Percentiles rank a stretch among this genome's conserved stretches.
These are phyloP conservation scores for Strigamia maritima DNA, from an alignment of 2,888 invertebrate species.

Conservation along the genomic window DNA sequence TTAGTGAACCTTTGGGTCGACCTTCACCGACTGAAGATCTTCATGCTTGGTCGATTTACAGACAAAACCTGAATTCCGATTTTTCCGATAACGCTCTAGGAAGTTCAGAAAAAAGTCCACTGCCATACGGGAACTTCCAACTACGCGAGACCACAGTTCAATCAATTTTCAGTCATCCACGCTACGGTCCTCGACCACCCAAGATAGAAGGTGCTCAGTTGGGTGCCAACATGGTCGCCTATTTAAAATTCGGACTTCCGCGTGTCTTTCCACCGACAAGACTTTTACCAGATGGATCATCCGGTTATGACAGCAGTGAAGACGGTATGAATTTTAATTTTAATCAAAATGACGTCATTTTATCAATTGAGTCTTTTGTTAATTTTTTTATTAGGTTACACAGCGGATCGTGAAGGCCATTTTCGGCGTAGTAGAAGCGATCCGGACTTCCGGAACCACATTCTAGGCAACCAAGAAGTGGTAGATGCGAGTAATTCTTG, in stretches of 20 bases:
- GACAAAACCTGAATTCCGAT: constrained; percentile 91
- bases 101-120: constrained; percentile 85
- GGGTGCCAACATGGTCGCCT: constrained; percentile 88
- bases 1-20: constrained; percentile 44
- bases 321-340: no score
- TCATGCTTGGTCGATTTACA: constrained; percentile 87
- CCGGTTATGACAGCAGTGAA: constrained; percentile 88
- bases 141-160: constrained; percentile 88
- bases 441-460: constrained; percentile 75
- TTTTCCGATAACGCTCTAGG: constrained; percentile 92
- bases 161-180: constrained; percentile 81
- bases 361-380: no score
- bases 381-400: constrained; percentile 15
- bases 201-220: constrained; percentile 53
- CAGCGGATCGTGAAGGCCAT: constrained; percentile 38
- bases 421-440: constrained; percentile 67
- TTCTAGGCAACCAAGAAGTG: constrained; percentile 53
- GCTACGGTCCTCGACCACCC: constrained; percentile 73
- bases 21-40: constrained; percentile 65
- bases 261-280: constrained; percentile 76
- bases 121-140: constrained; percentile 92
- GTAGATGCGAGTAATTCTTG: constrained; percentile 36
- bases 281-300: constrained; percentile 73
- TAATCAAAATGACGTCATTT: no score
- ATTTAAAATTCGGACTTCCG: constrained; percentile 88